Evolutionary conservation across 2,113 vertebrate genomes (phyloP), one percentile per base, ranked within the genome.

Genomic region (Malaclemys terrapin): DNA sequence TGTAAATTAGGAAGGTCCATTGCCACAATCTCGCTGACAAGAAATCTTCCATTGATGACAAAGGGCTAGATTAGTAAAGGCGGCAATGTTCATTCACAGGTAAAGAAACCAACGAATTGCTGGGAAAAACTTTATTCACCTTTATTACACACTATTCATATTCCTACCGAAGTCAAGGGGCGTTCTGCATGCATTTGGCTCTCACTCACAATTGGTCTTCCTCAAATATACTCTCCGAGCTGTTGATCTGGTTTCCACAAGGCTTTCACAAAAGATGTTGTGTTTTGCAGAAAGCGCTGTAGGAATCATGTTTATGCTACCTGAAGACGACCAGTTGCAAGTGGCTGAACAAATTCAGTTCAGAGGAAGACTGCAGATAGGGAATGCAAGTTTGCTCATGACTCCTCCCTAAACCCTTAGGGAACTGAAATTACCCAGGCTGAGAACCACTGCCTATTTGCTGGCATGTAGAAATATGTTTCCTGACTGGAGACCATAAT

Each of bases 201-300:
- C 53, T 45, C 95, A 82, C 79, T 87, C 96, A 97, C 97, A 97
- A 96, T 93, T 96, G 96, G 88, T 87, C 91, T 57, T 95, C 92
- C 96, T 96, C 96, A 97, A 97, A 96, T 95, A 95, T 92, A 91
- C 89, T 90, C 50, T 85, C 91, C 35, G 86, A 95, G 92, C 93
- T 94, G 96, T 96, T 97, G 92, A 97, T 97, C 94, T 96, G 50
- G 88, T 93, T 95, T 79, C 92, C 96, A 80, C 72, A 92, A 94
- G 91, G 93, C 89, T 91, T 29, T 94, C 75, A 83, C 75, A 90
- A 93, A 38, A 89, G 87, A 95, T 95, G 96, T 1, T 96, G 93
- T 89, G 90, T 81, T 95, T 97, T 97, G 95, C 90, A 96, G 93
- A 89, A 83, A 96, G 72, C 85, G 82, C 16, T 1, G 1, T 9